Percentiles rank a stretch among this genome's conserved stretches.
These are phyloP conservation scores for Acrossocheilus fasciatus DNA, from an alignment of 2,797 vertebrate genomes.

Conservation along the genomic window DNA sequence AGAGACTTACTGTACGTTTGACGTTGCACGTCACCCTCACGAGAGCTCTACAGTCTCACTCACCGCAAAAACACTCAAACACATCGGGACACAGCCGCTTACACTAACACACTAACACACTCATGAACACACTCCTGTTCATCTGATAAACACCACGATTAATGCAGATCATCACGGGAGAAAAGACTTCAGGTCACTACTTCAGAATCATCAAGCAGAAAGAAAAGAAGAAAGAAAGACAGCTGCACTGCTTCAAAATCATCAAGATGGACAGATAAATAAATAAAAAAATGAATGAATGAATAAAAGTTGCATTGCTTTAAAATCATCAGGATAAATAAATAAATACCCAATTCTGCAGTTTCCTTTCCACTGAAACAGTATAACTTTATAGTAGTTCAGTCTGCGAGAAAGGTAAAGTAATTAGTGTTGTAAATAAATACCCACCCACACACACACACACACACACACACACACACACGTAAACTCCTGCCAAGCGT, in stretches of 20 bases:
- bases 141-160: too few species aligned
- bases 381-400: not conserved
- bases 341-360: not conserved
- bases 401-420: not conserved
- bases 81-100: not conserved
- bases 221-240: too few species aligned
- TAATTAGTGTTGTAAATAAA: not conserved
- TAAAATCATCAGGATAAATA: not conserved
- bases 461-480: not conserved
- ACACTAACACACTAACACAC: not conserved
- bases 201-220: too few species aligned
- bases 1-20: conserved; percentile 53
- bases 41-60: not conserved
- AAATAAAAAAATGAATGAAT: too few species aligned
- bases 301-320: not conserved
- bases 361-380: not conserved
- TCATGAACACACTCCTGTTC: not conserved
- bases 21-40: not conserved
- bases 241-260: too few species aligned
- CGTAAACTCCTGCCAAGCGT: conserved; percentile 57
- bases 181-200: too few species aligned
- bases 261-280: not conserved
- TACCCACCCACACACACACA: not conserved
- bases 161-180: too few species aligned
- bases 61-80: not conserved